Evolutionary conservation across 2,113 vertebrate species (phyloP).

Genomic region (Uropsilus gracilis): DNA sequence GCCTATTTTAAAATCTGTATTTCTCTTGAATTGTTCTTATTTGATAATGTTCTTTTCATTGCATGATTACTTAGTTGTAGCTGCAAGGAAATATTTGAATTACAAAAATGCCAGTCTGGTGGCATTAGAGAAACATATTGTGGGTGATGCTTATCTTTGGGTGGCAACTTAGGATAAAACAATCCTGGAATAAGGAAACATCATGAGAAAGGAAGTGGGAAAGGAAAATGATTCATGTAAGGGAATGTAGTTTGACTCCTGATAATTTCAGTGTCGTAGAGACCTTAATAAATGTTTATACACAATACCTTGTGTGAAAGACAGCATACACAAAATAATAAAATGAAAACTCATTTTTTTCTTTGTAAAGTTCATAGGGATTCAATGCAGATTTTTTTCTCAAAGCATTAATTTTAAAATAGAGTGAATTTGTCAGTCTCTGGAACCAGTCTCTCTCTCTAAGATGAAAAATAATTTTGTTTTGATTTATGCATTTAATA

Average conservation of each 20-base stretch:
- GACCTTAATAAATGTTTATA: conserved; percentile 42
- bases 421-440: conserved; percentile 94
- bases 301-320: conserved; percentile 54
- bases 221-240: conserved; percentile 65
- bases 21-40: conserved; percentile 69
- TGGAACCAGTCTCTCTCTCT: conserved; percentile 86
- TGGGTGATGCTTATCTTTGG: conserved; percentile 51
- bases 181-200: conserved; percentile 48
- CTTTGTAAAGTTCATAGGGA: conserved; percentile 70
- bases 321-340: conserved; percentile 63
- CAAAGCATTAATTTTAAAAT: conserved; percentile 90
- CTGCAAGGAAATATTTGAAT: conserved; percentile 65
- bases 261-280: conserved; percentile 60
- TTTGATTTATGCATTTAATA: conserved; percentile 98
- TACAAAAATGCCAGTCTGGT: conserved; percentile 64
- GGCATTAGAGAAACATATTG: conserved; percentile 43
- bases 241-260: conserved; percentile 46
- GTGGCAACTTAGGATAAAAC: conserved; percentile 59
- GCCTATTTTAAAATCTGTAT: conserved; percentile 63
- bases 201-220: conserved; percentile 52
- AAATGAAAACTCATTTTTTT: conserved; percentile 62
- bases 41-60: conserved; percentile 67
- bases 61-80: conserved; percentile 67
- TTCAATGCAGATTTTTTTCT: conserved; percentile 81
- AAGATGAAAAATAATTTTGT: conserved; percentile 90